Percentiles rank a stretch among this genome's conserved stretches.
Conservation (phyloP, 2,888 invertebrate species). For the Chloromyia formosa region DNA sequence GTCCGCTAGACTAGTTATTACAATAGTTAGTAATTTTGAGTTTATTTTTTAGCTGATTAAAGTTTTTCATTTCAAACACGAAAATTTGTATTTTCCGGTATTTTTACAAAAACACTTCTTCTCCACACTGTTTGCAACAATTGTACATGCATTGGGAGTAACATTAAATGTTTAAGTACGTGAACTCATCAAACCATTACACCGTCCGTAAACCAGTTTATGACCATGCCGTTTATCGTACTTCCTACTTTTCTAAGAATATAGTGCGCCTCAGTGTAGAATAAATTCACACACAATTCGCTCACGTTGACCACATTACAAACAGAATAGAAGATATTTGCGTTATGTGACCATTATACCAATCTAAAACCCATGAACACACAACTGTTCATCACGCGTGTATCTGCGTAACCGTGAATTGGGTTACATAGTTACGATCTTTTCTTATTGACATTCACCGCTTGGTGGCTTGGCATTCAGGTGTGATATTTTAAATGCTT, state of each 20-base stretch:
- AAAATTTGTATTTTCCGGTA: too few relatives aligned
- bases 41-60: too few relatives aligned
- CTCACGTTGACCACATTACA: slow-evolving; percentile 25
- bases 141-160: too few relatives aligned
- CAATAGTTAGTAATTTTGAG: too few relatives aligned
- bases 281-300: slow-evolving; percentile 16
- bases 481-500: slow-evolving; percentile 1
- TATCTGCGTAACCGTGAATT: background rate
- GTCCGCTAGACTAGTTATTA: too few relatives aligned
- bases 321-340: too few relatives aligned
- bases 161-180: slow-evolving; percentile 3
- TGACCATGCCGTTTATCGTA: slow-evolving; percentile 6
- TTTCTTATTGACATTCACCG: background rate
- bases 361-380: background rate
- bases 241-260: slow-evolving; percentile 6
- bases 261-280: too few relatives aligned
- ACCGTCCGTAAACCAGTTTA: slow-evolving; percentile 16
- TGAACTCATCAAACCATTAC: slow-evolving; percentile 16
- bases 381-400: background rate
- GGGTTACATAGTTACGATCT: too few relatives aligned
- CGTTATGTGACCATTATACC: slow-evolving; percentile 13
- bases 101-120: too few relatives aligned
- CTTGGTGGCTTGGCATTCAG: background rate
- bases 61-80: too few relatives aligned
- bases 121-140: too few relatives aligned